Conservation (phyloP, 2,113 vertebrate species). For the Phyllostomus hastatus region DNA sequence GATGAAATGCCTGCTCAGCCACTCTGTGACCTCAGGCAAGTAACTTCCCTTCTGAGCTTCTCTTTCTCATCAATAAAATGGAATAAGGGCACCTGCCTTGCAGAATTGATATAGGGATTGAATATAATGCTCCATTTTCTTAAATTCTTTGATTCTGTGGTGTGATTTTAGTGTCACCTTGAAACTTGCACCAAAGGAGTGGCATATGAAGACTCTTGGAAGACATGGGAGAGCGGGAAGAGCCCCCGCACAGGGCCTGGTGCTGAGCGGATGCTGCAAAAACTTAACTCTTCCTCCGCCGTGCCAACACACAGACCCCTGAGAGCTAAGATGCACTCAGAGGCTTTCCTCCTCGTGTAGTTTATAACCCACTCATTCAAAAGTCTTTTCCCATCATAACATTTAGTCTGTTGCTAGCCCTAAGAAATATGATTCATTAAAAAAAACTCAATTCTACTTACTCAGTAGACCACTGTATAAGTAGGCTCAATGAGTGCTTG, state of each 20-base stretch:
- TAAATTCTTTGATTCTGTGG: background rate
- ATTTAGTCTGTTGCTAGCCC: background rate
- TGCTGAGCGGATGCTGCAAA: background rate
- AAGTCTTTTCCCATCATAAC: background rate
- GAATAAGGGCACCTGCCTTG: background rate
- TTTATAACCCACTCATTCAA: background rate
- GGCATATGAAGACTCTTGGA: background rate
- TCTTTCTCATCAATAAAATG: slow-evolving; percentile 2
- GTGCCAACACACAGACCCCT: background rate
- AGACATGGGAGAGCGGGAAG: background rate
- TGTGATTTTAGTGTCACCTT: background rate
- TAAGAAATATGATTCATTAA: background rate
- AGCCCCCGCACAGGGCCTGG: background rate
- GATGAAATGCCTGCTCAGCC: background rate
- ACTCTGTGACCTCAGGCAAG: background rate
- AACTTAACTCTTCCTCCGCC: background rate
- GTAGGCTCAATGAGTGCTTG: background rate
- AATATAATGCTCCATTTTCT: background rate
- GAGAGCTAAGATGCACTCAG: background rate
- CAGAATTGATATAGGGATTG: background rate
- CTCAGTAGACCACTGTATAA: background rate
- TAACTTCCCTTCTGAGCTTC: background rate
- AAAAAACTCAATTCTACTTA: background rate
- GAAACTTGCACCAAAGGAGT: background rate
- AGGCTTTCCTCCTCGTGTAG: background rate